Percentiles rank a stretch among this genome's conserved stretches.
Evolutionary conservation across 2,888 invertebrate species (phyloP).

Genomic region (Mimumesa dahlbomi): DNA sequence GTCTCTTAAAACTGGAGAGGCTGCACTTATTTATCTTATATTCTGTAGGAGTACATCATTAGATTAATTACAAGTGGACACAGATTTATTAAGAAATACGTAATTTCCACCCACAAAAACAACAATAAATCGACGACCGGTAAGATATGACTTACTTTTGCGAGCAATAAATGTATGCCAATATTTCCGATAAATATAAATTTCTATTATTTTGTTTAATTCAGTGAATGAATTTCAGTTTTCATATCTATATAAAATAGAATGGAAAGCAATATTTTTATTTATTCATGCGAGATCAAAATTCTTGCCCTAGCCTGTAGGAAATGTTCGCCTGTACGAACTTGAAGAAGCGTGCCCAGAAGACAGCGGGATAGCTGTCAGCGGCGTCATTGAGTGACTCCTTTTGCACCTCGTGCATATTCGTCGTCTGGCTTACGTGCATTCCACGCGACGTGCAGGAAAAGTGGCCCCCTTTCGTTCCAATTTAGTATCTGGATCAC

Average conservation of each 20-base stretch:
- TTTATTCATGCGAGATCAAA: too few species aligned
- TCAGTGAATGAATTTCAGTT: not conserved
- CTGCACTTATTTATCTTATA: slow-evolving; percentile 1
- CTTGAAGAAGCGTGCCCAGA: slow-evolving; percentile 33
- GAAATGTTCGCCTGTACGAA: too few species aligned
- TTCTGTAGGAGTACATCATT: slow-evolving; percentile 1
- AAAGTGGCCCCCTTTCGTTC: slow-evolving; percentile 40
- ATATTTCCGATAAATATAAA: too few species aligned
- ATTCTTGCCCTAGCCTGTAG: not conserved
- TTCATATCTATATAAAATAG: not conserved
- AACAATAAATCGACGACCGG: too few species aligned
- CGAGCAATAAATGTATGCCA: too few species aligned
- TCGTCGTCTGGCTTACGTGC: slow-evolving; percentile 59
- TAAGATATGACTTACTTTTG: too few species aligned
- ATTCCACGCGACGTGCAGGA: slow-evolving; percentile 55
- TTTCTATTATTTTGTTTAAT: too few species aligned
- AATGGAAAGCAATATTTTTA: too few species aligned
- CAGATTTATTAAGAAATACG: too few species aligned
- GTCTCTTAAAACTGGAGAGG: not conserved
- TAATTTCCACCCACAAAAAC: too few species aligned
- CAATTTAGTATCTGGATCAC: slow-evolving; percentile 20
- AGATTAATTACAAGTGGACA: slow-evolving; percentile 3
- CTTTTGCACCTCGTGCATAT: slow-evolving; percentile 71
- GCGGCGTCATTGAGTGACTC: slow-evolving; percentile 74
- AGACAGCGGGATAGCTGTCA: slow-evolving; percentile 71